Evolutionary conservation across 2,888 invertebrate genomes (phyloP).

Genomic region (Argyra leucocephala): DNA sequence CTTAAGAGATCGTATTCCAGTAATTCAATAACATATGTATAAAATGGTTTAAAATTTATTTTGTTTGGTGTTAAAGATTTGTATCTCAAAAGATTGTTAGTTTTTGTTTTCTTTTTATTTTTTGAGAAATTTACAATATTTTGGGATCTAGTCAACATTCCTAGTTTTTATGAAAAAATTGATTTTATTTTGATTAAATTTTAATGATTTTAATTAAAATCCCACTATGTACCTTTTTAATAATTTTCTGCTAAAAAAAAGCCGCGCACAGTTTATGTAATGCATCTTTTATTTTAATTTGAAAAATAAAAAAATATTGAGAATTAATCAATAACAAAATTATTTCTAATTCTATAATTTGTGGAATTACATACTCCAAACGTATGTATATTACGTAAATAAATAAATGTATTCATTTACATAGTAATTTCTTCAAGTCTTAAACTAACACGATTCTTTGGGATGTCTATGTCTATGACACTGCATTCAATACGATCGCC

Average conservation of each 20-base stretch:
- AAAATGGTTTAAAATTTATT: too few relatives aligned
- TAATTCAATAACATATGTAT: neutral
- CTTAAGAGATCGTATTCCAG: slow-evolving; percentile 70
- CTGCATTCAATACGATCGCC: slow-evolving; percentile 62
- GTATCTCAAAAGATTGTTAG: too few relatives aligned
- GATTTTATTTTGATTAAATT: neutral
- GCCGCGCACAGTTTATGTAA: neutral
- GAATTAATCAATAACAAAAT: too few relatives aligned
- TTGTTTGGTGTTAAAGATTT: too few relatives aligned
- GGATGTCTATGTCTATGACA: slow-evolving; percentile 50
- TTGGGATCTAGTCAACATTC: neutral
- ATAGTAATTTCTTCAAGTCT: slow-evolving; percentile 40
- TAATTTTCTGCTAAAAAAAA: neutral
- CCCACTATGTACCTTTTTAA: neutral
- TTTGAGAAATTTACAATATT: neutral
- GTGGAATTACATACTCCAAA: too few relatives aligned
- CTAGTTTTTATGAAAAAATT: neutral
- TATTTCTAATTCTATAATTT: too few relatives aligned
- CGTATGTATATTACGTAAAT: too few relatives aligned
- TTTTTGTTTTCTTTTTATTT: too few relatives aligned
- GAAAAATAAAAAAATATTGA: neutral
- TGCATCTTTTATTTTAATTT: neutral
- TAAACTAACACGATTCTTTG: slow-evolving; percentile 50
- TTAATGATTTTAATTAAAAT: neutral
- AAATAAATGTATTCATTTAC: neutral